Evolutionary conservation across 1,140 invertebrate species (phyloP).

Genomic region (Gryon sp.): DNA sequence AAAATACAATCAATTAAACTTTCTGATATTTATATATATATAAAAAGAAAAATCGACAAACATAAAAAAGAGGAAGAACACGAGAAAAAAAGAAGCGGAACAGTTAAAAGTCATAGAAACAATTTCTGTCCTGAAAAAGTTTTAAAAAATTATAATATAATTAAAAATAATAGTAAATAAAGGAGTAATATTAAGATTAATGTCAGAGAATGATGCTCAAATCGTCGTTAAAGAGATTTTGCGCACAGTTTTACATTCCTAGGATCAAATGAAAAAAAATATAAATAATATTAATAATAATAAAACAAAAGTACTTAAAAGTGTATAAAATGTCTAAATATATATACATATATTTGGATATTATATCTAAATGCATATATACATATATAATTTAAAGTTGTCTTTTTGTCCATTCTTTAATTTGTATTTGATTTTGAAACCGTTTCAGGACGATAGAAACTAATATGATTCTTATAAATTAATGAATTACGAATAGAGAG

Average conservation of each 20-base stretch:
- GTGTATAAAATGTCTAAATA: constrained; percentile 27
- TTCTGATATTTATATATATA: constrained; percentile 38
- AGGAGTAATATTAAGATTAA: constrained; percentile 43
- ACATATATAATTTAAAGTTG: constrained; percentile 26
- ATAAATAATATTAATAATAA: constrained; percentile 3
- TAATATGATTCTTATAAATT: constrained; percentile 14
- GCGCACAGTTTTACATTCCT: constrained; percentile 45
- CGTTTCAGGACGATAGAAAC: constrained; percentile 28
- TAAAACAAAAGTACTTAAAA: too few relatives aligned
- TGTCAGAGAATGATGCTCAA: constrained; percentile 49
- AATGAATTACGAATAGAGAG: constrained; percentile 43
- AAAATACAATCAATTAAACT: constrained; percentile 48
- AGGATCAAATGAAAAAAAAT: constrained; percentile 14
- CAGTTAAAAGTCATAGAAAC: constrained; percentile 36
- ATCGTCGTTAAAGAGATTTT: constrained; percentile 46
- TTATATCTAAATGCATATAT: too few relatives aligned
- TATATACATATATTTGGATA: constrained; percentile 33
- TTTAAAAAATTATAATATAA: too few relatives aligned
- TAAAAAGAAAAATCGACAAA: constrained; percentile 24
- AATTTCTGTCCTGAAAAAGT: constrained; percentile 29
- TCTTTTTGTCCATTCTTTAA: too few relatives aligned
- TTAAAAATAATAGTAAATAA: constrained; percentile 22
- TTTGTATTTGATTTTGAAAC: constrained; percentile 33
- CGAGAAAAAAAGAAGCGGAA: too few relatives aligned
- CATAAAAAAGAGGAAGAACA: too few relatives aligned